These are phyloP conservation scores for Ruditapes philippinarum DNA, from an alignment of 1,140 invertebrate species.

Conservation along the genomic window DNA sequence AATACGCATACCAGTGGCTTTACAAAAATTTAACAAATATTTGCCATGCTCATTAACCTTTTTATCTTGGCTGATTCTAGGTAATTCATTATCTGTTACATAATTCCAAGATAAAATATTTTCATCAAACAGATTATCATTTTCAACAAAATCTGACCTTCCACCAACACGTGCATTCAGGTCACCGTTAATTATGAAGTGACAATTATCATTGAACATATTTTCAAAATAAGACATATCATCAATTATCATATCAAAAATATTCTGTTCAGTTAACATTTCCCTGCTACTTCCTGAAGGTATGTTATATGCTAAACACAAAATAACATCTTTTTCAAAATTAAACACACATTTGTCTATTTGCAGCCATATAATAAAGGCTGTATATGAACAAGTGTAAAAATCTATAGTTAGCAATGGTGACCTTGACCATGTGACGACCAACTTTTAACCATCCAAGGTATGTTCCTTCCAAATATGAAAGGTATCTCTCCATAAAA, in stretches of 20 bases:
- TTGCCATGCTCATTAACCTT: not conserved
- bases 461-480: too few relatives aligned
- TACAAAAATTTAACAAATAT: conserved; percentile 27
- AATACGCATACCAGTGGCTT: not conserved
- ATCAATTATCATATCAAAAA: conserved; percentile 10
- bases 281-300: conserved; percentile 14
- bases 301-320: not conserved
- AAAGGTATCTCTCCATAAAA: too few relatives aligned
- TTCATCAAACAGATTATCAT: not conserved
- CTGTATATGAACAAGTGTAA: too few relatives aligned
- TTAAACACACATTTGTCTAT: too few relatives aligned
- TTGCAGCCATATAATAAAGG: too few relatives aligned
- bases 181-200: conserved; percentile 1
- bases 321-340: not conserved
- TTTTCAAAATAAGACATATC: not conserved
- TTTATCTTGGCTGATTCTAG: not conserved
- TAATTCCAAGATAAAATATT: not conserved
- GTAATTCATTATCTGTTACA: not conserved
- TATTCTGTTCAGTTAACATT: not conserved
- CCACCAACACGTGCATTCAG: not conserved
- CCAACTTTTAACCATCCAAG: too few relatives aligned
- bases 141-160: not conserved
- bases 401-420: too few relatives aligned
- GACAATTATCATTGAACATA: not conserved
- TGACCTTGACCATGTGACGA: too few relatives aligned